Base-by-base conservation (phyloP, 53 echinoderm and acorn worm species). In the Patiria pectinifera region DNA sequence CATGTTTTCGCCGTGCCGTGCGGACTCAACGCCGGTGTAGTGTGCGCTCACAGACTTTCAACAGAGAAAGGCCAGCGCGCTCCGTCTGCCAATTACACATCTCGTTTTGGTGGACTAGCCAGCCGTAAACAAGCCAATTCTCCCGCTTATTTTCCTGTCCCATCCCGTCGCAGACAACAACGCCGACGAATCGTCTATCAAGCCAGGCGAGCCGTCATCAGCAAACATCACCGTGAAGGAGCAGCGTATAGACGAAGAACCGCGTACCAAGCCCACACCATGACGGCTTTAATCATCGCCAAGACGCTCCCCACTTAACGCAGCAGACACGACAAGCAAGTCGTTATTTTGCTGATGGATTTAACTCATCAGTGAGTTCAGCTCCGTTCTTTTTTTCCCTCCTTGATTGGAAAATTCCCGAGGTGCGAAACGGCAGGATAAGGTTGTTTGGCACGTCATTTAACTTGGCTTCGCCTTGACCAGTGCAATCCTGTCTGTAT, bases 101-200 rank as follows among this genome's bases (percentile, higher is more conserved):
- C 81, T 53, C 8, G 44, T 80, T 60, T 21, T 49, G 80, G 1
- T 22, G 80, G 69, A 66, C 46, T 19, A 81, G 80, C 90, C 80
- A 69, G 21, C 80, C 90, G 90, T 90, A 90, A 90, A 81, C 90
- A 90, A 81, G 90, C 90, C 90, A 90, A 90, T 90, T 90, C 79
- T 90, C 80, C 69, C 66, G 90, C 81, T 90, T 80, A 81, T 90
- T 90, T 90, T 90, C 70, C 69, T 46, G 26, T 21, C 90, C 53
- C 53, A 62, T 43, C 69, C 80, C 90, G 80, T 11, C 60, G 90
- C 82, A 80, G 90, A 90, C 80, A 66, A 53, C 3, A 74, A 59
- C 59, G 11, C n/a, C 6, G 18, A 25, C 59, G 59, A 44, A 6
- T 78, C 59, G 48, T 87, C 75, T 45, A 61, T 46, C 82, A 66